Evolutionary conservation across 2,888 invertebrate species (phyloP).

Genomic region (Odontothrips loti): DNA sequence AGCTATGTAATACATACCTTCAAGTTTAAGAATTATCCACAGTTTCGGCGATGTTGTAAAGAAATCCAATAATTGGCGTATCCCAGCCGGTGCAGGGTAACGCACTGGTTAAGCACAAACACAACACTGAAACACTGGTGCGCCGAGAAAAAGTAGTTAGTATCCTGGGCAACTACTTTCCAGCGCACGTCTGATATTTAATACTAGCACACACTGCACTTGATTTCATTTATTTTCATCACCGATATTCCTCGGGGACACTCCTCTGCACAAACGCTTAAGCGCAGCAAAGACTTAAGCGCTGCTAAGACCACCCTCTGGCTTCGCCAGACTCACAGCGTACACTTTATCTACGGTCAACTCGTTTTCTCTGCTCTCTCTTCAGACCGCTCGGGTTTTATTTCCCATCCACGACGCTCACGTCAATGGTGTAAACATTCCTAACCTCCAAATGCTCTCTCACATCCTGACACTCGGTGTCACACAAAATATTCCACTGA

Average conservation of each 20-base stretch:
- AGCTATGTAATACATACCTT: not conserved
- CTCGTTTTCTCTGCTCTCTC: not conserved
- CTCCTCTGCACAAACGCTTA: not conserved
- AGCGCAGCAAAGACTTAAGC: not conserved
- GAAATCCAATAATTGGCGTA: not conserved
- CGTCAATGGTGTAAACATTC: not conserved
- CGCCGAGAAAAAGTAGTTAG: not conserved
- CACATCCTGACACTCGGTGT: not conserved
- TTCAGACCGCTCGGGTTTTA: not conserved
- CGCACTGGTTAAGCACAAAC: not conserved
- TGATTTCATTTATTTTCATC: not conserved
- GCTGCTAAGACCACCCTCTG: too few species aligned
- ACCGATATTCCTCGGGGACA: not conserved
- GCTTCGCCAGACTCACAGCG: not conserved
- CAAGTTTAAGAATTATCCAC: not conserved
- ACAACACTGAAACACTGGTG: not conserved
- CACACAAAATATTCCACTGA: too few species aligned
- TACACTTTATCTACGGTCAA: not conserved
- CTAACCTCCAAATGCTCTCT: not conserved
- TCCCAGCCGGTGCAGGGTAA: not conserved
- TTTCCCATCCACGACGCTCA: not conserved
- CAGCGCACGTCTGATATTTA: not conserved
- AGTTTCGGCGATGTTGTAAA: not conserved
- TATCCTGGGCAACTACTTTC: conserved; percentile 1
- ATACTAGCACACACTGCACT: not conserved